A percentile compares a stretch with the other conserved stretches of the same genome.
These are phyloP conservation scores for Hafferia zeledoni DNA, from an alignment of 2,797 vertebrate genomes.

Conservation along the genomic window DNA sequence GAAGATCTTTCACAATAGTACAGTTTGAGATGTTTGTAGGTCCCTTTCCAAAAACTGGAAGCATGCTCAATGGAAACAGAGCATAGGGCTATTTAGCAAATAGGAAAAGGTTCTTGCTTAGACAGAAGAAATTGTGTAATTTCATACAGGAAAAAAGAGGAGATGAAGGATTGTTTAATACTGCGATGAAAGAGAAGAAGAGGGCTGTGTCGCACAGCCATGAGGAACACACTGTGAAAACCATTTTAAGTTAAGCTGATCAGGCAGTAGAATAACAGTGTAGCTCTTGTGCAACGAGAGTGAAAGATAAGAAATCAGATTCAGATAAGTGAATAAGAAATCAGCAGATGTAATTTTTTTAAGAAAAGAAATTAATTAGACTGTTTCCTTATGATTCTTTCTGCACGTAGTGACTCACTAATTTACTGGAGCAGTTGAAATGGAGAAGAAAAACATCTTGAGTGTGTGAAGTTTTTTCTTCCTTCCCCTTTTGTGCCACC, in stretches of 20 bases:
- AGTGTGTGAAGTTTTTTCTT: neutral
- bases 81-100: neutral
- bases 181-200: slow-evolving; percentile 12
- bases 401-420: neutral
- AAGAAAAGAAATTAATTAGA: neutral
- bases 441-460: neutral
- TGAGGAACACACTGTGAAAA: slow-evolving; percentile 16
- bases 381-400: slow-evolving; percentile 5
- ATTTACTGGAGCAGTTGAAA: slow-evolving; percentile 6
- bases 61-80: neutral
- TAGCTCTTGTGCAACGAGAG: neutral
- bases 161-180: slow-evolving; percentile 31
- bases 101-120: neutral
- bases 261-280: slow-evolving; percentile 32
- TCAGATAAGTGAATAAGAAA: neutral
- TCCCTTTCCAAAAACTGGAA: neutral
- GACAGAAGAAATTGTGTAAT: neutral
- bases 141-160: neutral
- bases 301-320: neutral
- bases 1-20: neutral
- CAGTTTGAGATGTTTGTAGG: neutral
- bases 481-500: neutral
- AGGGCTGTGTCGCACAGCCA: neutral
- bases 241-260: slow-evolving; percentile 7
- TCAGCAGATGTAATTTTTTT: neutral